These are phyloP conservation scores for Anagrus nilaparvatae DNA, from an alignment of 1,140 invertebrate genomes.

Conservation along the genomic window DNA sequence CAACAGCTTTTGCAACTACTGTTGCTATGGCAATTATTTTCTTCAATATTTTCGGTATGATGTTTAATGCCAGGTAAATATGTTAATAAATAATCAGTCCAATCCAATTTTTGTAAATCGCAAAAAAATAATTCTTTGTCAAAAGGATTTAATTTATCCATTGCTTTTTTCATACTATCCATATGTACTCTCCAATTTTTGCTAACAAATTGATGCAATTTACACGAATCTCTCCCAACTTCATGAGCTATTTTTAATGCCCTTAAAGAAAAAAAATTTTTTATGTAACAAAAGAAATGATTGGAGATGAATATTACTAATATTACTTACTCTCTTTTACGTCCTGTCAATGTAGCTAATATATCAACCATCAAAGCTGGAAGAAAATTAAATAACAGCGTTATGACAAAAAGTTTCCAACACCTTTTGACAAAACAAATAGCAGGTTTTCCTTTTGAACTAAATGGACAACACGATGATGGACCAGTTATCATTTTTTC, in stretches of 20 bases:
- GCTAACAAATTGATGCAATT: slow-evolving; percentile 43
- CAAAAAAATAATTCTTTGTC: slow-evolving; percentile 53
- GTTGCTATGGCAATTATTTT: no score
- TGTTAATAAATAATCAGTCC: slow-evolving; percentile 47
- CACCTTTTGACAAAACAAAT: slow-evolving; percentile 21
- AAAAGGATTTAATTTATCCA: slow-evolving; percentile 37
- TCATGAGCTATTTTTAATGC: no score
- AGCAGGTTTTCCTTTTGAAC: slow-evolving; percentile 9
- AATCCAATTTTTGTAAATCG: slow-evolving; percentile 46
- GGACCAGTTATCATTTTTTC: slow-evolving; percentile 30
- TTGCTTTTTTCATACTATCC: slow-evolving; percentile 41
- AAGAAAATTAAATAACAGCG: slow-evolving; percentile 46
- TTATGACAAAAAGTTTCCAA: slow-evolving; percentile 16
- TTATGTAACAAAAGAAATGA: no score
- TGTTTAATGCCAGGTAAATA: slow-evolving; percentile 48
- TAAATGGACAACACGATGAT: neutral
- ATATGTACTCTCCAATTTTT: slow-evolving; percentile 45
- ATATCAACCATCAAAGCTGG: slow-evolving; percentile 51
- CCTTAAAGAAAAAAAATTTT: no score
- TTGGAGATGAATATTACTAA: no score
- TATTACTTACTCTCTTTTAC: no score
- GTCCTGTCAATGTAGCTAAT: slow-evolving; percentile 37
- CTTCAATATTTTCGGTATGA: no score
- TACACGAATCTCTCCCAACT: no score
- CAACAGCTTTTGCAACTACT: no score